Evolutionary conservation across 2,888 invertebrate genomes (phyloP), one percentile per base, ranked within the genome.

Genomic region (Eilema depressum): DNA sequence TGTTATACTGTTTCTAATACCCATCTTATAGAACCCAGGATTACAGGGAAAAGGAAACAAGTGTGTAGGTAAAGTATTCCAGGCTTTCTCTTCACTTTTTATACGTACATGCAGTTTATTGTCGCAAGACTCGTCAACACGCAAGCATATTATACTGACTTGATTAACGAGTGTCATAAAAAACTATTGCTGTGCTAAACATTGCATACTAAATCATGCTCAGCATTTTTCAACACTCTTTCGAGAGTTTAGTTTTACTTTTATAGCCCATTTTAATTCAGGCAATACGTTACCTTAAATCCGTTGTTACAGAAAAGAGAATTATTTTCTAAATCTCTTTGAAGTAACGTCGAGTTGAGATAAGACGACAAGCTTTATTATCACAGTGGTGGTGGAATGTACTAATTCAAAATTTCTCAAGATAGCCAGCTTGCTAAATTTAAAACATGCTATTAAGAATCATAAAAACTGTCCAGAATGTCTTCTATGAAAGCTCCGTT

Each of bases 401-500:
- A 74, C 75, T 75, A 73, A 79, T 77, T 68, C 66, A 68, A 79
- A 67, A 72, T 71, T 79, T 68, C 53, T 69, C 59, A 68, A 76
- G 75, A 78, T 79, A 73, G 60, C 59, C 74, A 67, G 72, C 74
- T 74, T 75, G 72, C 75, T 78, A 79, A 82, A 80, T 81, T 79
- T 78, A 74, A 84, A 83, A 80, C 77, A 77, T 76, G 84, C 79
- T 77, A 80, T 87, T 86, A 86, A 76, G 83, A 80, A 85, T 78
- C 84, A 83, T 85, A 85, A 86, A 86, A 85, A 86, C 85, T 76
- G 76, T 81, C 47, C 85, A 85, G 86, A 87, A 88, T 87, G 86
- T 86, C 86, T 87, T 87, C 83, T 81, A 81, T 78, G 83, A 84
- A 86, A 86, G 86, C 86, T 89, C 85, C 90, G 86, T 93, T 91